Evolutionary conservation across 2,888 invertebrate genomes (phyloP).

Genomic region (Hololepta plana): DNA sequence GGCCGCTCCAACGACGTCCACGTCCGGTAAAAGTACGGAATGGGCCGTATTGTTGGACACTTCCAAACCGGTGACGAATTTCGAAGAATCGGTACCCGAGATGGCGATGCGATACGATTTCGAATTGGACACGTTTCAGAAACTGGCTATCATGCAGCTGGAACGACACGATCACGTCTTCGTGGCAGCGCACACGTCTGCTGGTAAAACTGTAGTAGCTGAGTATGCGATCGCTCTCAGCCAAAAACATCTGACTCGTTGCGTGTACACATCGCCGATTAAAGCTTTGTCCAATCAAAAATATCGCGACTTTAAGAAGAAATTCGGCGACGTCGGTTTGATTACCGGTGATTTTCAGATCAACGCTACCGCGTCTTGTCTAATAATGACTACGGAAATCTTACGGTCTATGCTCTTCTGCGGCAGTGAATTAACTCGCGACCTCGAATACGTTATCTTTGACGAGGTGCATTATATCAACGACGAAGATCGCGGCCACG

Average conservation of each 20-base stretch:
- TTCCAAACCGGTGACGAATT: slow-evolving; percentile 61
- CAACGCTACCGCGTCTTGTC: slow-evolving; percentile 79
- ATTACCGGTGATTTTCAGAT: slow-evolving; percentile 94
- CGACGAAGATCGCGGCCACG: slow-evolving; percentile 77
- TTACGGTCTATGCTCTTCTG: slow-evolving; percentile 92
- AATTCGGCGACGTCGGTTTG: slow-evolving; percentile 83
- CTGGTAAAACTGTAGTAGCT: slow-evolving; percentile 97
- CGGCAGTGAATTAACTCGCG: slow-evolving; percentile 83
- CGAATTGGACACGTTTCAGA: slow-evolving; percentile 92
- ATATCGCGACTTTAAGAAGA: slow-evolving; percentile 88
- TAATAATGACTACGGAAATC: slow-evolving; percentile 99
- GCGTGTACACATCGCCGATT: slow-evolving; percentile 97
- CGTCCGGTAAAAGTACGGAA: slow-evolving; percentile 38
- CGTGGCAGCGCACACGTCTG: slow-evolving; percentile 98
- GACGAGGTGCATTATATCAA: slow-evolving; percentile 99
- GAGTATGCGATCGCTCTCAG: slow-evolving; percentile 98
- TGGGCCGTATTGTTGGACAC: slow-evolving; percentile 85
- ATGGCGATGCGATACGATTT: slow-evolving; percentile 79
- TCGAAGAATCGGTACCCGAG: slow-evolving; percentile 59
- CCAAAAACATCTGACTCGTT: slow-evolving; percentile 75
- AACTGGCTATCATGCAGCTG: slow-evolving; percentile 86
- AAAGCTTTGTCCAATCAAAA: slow-evolving; percentile 99
- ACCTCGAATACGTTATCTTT: slow-evolving; percentile 96
- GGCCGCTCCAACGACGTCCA: slow-evolving; percentile 25
- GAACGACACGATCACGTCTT: slow-evolving; percentile 93